Conservation (phyloP, 2,888 invertebrate species). For the Microplitis manilae region DNA sequence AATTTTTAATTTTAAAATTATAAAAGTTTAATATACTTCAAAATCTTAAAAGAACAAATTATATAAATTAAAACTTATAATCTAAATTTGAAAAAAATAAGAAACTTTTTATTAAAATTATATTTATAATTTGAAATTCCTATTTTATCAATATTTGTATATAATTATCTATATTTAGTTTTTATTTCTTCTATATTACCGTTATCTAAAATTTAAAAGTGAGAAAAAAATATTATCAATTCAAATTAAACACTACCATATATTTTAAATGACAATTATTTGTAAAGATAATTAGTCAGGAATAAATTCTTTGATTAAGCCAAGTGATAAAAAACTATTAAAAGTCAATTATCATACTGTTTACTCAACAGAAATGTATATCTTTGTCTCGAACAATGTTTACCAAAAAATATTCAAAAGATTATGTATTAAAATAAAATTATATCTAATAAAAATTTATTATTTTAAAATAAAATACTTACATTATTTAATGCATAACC, state of each 20-base stretch:
- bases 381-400: background rate
- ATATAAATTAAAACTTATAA: no score
- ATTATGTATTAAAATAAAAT: background rate
- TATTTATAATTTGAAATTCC: no score
- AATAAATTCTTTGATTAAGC: background rate
- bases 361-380: no score
- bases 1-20: no score
- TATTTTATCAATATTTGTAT: no score
- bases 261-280: background rate
- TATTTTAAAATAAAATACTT: constrained; percentile 67
- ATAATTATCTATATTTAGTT: background rate
- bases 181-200: background rate
- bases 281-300: background rate
- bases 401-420: background rate
- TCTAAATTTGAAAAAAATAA: no score
- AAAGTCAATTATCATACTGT: background rate
- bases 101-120: no score
- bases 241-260: background rate
- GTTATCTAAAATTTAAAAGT: constrained; percentile 2
- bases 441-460: constrained; percentile 5
- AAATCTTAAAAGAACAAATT: no score
- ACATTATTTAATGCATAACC: constrained; percentile 78
- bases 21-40: no score
- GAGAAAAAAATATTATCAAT: background rate
- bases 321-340: background rate